phyloP scores from a whole-genome alignment of 2,888 invertebrate species.

The Idaea aversata region DNA sequence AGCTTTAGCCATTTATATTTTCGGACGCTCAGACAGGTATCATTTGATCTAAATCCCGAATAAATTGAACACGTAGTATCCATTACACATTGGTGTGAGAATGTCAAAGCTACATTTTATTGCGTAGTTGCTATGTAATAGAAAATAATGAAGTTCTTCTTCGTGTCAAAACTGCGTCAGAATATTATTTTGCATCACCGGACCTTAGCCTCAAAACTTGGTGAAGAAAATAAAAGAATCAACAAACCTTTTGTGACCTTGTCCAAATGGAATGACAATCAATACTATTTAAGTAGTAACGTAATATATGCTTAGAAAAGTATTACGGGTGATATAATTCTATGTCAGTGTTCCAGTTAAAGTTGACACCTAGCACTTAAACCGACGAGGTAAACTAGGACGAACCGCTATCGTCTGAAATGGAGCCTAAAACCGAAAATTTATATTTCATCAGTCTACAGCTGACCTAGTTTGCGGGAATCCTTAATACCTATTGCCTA shows the following conservation, averaged over 20 bases:
- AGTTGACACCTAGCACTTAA: not conserved
- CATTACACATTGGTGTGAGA: not conserved
- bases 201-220: not conserved
- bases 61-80: slow-evolving; percentile 13
- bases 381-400: not conserved
- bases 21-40: slow-evolving; percentile 1
- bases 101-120: not conserved
- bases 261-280: too few species aligned
- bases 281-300: too few species aligned
- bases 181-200: not conserved
- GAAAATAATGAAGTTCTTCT: not conserved
- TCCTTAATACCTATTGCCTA: not conserved
- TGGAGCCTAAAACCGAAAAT: not conserved
- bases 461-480: not conserved
- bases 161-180: not conserved
- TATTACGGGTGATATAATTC: not conserved
- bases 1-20: not conserved
- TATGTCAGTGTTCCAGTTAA: not conserved
- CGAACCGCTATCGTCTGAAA: not conserved
- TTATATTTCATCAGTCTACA: slow-evolving; percentile 1
- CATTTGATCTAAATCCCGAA: slow-evolving; percentile 14
- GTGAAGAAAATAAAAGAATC: not conserved
- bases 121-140: not conserved
- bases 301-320: not conserved
- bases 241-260: too few species aligned